A percentile compares a stretch with the other conserved stretches of the same genome.
Conservation (phyloP, 2,797 vertebrate genomes). For the Myotis vivesi region DNA sequence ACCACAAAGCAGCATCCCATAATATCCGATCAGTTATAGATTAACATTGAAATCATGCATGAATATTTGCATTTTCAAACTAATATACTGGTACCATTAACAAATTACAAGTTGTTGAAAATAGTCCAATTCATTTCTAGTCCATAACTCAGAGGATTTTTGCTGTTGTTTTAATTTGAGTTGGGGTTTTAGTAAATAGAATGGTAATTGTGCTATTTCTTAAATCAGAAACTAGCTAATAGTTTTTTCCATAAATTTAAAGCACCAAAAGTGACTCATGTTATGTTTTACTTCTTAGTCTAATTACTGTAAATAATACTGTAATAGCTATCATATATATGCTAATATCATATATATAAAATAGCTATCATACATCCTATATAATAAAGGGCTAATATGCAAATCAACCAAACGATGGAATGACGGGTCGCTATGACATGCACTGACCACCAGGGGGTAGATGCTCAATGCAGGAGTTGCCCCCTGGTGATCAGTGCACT, state of each 20-base stretch:
- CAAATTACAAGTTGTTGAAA: background rate
- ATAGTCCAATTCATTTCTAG: background rate
- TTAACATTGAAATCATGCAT: background rate
- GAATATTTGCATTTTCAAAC: constrained; percentile 32
- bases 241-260: constrained; percentile 39
- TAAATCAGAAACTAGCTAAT: background rate
- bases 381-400: too few species aligned
- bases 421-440: accelerated
- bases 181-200: background rate
- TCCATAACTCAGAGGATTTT: background rate
- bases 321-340: background rate
- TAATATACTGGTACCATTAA: background rate
- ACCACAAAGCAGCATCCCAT: background rate
- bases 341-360: background rate
- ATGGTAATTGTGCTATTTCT: constrained; percentile 10
- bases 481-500: too few species aligned
- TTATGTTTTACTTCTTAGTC: background rate
- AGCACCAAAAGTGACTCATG: background rate
- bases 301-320: background rate
- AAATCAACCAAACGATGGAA: too few species aligned
- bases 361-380: too few species aligned
- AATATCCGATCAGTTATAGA: background rate
- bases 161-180: background rate
- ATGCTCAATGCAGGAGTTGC: too few species aligned
- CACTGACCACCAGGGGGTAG: too few species aligned